Evolutionary conservation across 2,113 vertebrate genomes (phyloP).

Genomic region (Quiscalus mexicanus): DNA sequence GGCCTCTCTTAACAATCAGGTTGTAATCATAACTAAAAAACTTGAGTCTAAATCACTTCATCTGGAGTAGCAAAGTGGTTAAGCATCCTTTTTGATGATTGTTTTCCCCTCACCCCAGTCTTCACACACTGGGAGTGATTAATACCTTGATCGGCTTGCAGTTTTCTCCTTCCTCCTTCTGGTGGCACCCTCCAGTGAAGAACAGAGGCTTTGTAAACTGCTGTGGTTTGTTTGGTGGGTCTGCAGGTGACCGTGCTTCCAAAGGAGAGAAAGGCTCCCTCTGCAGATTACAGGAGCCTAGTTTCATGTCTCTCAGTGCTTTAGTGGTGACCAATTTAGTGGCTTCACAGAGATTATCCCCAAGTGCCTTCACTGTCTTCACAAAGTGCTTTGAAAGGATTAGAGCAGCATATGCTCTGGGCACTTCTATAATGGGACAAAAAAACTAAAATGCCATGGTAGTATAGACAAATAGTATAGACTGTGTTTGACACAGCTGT

Average conservation of each 20-base stretch:
- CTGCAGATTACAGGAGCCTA: neutral
- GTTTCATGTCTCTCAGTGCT: neutral
- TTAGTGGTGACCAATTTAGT: neutral
- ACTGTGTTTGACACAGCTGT: neutral
- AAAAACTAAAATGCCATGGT: neutral
- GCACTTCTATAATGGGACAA: neutral
- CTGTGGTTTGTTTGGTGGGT: neutral
- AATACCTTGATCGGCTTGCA: neutral
- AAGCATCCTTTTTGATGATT: neutral
- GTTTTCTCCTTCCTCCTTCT: neutral
- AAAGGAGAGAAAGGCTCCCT: neutral
- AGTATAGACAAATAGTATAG: neutral
- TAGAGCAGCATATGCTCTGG: neutral
- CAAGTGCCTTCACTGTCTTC: neutral
- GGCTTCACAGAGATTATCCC: neutral
- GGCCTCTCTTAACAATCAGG: neutral
- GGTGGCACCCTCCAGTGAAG: neutral
- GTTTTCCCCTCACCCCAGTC: rapidly evolving
- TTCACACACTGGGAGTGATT: neutral
- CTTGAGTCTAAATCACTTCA: neutral
- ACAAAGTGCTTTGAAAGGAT: neutral
- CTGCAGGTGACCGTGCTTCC: neutral
- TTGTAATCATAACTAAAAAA: neutral
- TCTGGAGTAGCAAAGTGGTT: neutral
- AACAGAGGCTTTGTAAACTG: neutral